Conservation (phyloP, 1,140 invertebrate genomes). For the Ptiloglossa arizonensis region DNA sequence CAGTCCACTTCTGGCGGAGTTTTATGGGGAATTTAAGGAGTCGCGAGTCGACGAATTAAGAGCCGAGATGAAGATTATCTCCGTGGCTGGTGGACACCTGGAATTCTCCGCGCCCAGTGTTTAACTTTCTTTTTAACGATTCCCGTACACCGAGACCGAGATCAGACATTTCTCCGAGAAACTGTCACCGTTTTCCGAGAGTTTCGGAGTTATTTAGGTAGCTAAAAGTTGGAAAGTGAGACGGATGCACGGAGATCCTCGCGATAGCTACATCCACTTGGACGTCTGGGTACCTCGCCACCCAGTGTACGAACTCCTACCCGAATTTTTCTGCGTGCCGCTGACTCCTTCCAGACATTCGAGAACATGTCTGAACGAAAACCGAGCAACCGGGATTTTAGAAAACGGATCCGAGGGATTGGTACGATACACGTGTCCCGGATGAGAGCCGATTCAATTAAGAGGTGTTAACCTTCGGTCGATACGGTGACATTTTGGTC, state of each 20-base stretch:
- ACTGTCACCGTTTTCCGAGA: too few relatives aligned
- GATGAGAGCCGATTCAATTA: too few relatives aligned
- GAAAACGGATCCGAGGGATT: too few relatives aligned
- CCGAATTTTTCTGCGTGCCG: not conserved
- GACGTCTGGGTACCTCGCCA: not conserved
- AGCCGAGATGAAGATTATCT: not conserved
- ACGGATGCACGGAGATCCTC: too few relatives aligned
- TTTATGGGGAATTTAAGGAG: conserved; percentile 26
- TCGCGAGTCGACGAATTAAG: not conserved
- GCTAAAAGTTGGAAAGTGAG: too few relatives aligned
- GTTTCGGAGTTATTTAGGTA: too few relatives aligned
- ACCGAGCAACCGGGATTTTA: too few relatives aligned
- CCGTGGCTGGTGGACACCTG: not conserved
- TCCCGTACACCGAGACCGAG: not conserved
- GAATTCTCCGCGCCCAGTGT: not conserved
- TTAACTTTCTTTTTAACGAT: conserved; percentile 2
- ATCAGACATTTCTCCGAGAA: not conserved
- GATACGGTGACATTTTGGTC: too few relatives aligned
- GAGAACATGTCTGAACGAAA: too few relatives aligned
- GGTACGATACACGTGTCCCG: too few relatives aligned
- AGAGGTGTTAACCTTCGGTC: too few relatives aligned
- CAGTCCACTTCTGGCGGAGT: not conserved
- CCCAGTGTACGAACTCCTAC: not conserved
- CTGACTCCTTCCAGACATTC: too few relatives aligned
- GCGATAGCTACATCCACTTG: not conserved